A percentile compares a stretch with the other conserved stretches of the same genome.
Conservation (phyloP, 92 coral and sea anemone species). For the Heliopora coerulea region DNA sequence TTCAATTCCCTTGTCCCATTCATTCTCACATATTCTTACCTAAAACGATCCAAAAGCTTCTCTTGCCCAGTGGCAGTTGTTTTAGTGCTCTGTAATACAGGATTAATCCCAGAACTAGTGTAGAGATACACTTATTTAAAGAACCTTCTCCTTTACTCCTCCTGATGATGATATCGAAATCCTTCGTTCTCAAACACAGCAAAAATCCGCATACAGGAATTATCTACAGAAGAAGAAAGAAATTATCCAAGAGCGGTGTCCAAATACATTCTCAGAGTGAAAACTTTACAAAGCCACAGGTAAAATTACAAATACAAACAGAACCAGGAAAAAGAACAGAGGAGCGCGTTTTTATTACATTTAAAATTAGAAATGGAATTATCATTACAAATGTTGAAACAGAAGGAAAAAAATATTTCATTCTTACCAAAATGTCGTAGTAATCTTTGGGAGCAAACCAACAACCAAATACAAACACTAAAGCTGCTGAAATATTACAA, state of each 20-base stretch:
- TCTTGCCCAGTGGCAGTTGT: slow-evolving; percentile 7
- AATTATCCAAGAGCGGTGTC: background rate
- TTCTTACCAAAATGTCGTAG: slow-evolving; percentile 26
- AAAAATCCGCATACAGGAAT: slow-evolving; percentile 8
- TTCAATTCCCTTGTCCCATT: too few relatives aligned
- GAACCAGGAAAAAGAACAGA: too few relatives aligned
- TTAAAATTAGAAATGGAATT: too few relatives aligned
- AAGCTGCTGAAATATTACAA: slow-evolving; percentile 11
- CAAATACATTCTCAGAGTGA: background rate
- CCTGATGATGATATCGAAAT: background rate
- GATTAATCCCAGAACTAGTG: background rate
- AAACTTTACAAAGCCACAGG: background rate
- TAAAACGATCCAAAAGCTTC: slow-evolving; percentile 1
- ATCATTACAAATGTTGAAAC: background rate
- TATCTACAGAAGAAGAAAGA: background rate
- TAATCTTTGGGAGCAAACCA: slow-evolving; percentile 12
- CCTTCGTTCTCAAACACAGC: background rate
- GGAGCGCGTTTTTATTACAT: too few relatives aligned
- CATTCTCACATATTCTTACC: too few relatives aligned
- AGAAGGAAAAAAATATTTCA: background rate
- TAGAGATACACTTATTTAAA: background rate
- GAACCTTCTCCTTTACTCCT: background rate
- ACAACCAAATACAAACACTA: background rate
- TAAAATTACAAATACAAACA: too few relatives aligned
- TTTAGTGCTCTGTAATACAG: slow-evolving; percentile 6